These are phyloP conservation scores for Timandra comae DNA, from an alignment of 2,888 invertebrate species.

Conservation along the genomic window DNA sequence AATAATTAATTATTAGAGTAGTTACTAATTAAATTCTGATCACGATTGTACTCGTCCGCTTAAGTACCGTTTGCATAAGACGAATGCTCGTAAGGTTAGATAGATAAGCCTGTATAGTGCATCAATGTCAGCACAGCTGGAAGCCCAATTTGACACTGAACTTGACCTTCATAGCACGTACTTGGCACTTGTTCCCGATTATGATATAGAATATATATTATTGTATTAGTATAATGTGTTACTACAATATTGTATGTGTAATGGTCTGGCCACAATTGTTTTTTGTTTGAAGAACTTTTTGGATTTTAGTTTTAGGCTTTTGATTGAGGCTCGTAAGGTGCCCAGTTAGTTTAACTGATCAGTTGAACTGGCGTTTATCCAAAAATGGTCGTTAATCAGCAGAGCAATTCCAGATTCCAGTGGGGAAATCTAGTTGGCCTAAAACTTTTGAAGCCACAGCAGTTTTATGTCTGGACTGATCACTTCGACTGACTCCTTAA, in stretches of 20 bases:
- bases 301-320: too few relatives aligned
- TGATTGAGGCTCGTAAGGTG: too few relatives aligned
- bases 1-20: conserved; percentile 4
- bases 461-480: too few relatives aligned
- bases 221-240: background rate
- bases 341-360: too few relatives aligned
- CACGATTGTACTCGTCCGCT: conserved; percentile 31
- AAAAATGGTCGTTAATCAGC: too few relatives aligned
- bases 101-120: conserved; percentile 35
- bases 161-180: conserved; percentile 34
- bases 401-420: too few relatives aligned
- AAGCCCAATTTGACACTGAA: conserved; percentile 31
- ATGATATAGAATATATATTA: background rate
- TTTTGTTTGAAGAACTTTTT: too few relatives aligned
- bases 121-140: conserved; percentile 34
- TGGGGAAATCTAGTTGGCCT: too few relatives aligned
- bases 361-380: too few relatives aligned
- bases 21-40: conserved; percentile 13
- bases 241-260: conserved; percentile 3
- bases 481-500: too few relatives aligned
- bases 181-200: too few relatives aligned
- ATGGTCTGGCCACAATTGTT: conserved; percentile 3
- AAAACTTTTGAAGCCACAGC: too few relatives aligned
- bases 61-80: conserved; percentile 23
- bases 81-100: conserved; percentile 28